Evolutionary conservation across 2,797 vertebrate species (phyloP).

Genomic region (Tokudaia tokunoshimensis): DNA sequence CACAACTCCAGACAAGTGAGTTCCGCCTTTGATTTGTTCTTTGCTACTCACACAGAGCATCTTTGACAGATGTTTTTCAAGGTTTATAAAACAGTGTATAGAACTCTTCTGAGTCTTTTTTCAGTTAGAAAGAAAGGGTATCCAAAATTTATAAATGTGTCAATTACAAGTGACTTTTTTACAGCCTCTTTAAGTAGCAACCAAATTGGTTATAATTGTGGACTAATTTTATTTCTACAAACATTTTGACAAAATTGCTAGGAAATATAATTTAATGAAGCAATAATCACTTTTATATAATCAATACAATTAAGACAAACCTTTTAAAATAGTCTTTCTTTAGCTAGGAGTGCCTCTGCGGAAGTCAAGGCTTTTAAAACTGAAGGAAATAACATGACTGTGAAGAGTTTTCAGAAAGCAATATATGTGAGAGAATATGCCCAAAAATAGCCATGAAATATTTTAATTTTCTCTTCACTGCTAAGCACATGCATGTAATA

Average conservation of each 20-base stretch:
- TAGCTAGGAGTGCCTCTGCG: neutral
- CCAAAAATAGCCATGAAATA: neutral
- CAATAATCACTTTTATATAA: neutral
- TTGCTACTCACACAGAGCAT: neutral
- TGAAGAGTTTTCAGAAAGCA: slow-evolving; percentile 8
- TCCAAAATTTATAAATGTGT: slow-evolving; percentile 44
- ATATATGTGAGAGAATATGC: neutral
- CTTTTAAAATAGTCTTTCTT: neutral
- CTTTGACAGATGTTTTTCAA: slow-evolving; percentile 29
- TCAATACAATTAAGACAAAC: slow-evolving; percentile 23
- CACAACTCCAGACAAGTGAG: neutral
- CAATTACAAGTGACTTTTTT: slow-evolving; percentile 32
- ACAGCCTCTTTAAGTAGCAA: neutral
- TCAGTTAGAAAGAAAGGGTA: slow-evolving; percentile 7
- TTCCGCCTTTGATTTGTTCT: neutral
- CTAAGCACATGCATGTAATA: neutral
- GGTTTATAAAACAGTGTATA: neutral
- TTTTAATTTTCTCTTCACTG: neutral
- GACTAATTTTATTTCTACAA: slow-evolving; percentile 34
- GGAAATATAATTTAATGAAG: slow-evolving; percentile 36
- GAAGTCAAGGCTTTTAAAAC: neutral
- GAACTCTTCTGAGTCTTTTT: neutral
- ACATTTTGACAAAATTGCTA: slow-evolving; percentile 38
- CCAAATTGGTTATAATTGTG: slow-evolving; percentile 28
- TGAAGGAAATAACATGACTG: neutral